phyloP scores from a whole-genome alignment of 2,888 invertebrate genomes.

The Bruchidius siliquastri region DNA sequence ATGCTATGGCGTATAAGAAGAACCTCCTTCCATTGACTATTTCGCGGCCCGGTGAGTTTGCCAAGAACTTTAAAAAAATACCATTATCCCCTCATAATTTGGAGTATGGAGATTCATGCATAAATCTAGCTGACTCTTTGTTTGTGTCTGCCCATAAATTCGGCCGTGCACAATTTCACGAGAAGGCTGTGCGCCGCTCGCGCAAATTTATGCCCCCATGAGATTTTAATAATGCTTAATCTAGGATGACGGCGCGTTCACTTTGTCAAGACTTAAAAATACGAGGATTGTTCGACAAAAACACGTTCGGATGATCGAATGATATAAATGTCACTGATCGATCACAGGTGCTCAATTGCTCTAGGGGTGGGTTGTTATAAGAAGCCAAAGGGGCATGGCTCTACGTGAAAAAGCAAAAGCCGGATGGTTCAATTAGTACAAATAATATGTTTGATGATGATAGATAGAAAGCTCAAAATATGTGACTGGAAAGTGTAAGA shows the following conservation, averaged over 20 bases:
- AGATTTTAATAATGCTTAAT: background rate
- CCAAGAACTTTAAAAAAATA: background rate
- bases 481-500: no score
- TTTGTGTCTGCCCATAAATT: background rate
- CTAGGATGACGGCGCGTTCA: background rate
- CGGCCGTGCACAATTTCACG: background rate
- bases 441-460: no score
- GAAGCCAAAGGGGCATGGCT: no score
- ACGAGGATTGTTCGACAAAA: background rate
- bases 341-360: no score
- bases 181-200: background rate
- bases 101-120: background rate
- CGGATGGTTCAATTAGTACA: no score
- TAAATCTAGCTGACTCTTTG: background rate
- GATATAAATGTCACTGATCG: no score
- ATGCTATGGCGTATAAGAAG: no score
- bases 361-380: no score
- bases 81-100: background rate
- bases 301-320: background rate
- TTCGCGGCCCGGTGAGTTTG: background rate
- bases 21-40: background rate
- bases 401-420: no score
- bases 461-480: no score
- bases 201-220: background rate
- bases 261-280: background rate